Conservation (phyloP, 35 echinoderm and acorn worm genomes). For the Strongylocentrotus purpuratus region DNA sequence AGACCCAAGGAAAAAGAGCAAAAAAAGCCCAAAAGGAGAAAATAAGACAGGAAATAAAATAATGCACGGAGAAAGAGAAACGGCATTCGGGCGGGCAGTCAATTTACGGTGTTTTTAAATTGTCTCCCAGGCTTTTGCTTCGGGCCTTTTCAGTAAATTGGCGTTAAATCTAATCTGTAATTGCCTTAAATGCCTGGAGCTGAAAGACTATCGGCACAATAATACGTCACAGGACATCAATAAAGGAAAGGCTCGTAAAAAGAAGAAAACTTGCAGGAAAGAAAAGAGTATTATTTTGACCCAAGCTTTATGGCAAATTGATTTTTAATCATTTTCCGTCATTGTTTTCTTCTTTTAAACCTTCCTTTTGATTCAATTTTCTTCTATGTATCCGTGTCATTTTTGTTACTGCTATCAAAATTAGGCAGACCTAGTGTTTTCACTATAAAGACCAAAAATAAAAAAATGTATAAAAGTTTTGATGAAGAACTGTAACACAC, state of each 20-base stretch:
- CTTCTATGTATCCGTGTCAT: neutral
- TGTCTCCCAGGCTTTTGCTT: neutral
- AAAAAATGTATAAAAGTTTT: no score
- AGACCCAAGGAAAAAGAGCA: neutral
- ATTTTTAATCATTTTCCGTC: neutral
- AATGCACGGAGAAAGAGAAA: neutral
- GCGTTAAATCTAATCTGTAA: conserved; percentile 26
- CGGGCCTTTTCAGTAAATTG: neutral
- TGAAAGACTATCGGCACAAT: neutral
- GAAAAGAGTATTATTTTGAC: neutral
- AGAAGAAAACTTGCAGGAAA: neutral
- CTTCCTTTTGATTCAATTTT: neutral
- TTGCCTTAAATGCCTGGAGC: conserved; percentile 28
- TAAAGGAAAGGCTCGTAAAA: neutral
- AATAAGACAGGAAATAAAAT: neutral
- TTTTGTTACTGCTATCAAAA: neutral
- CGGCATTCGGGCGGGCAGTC: neutral
- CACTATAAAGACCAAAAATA: no score
- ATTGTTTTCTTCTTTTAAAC: neutral
- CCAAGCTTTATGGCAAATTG: no score
- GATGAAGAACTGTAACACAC: no score
- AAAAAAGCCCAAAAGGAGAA: neutral
- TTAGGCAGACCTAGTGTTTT: no score
- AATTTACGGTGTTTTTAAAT: neutral
- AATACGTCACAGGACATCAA: neutral